Evolutionary conservation across 1,140 invertebrate species (phyloP), one percentile per base, ranked within the genome.

Genomic region (Bilobella aurantiaca): DNA sequence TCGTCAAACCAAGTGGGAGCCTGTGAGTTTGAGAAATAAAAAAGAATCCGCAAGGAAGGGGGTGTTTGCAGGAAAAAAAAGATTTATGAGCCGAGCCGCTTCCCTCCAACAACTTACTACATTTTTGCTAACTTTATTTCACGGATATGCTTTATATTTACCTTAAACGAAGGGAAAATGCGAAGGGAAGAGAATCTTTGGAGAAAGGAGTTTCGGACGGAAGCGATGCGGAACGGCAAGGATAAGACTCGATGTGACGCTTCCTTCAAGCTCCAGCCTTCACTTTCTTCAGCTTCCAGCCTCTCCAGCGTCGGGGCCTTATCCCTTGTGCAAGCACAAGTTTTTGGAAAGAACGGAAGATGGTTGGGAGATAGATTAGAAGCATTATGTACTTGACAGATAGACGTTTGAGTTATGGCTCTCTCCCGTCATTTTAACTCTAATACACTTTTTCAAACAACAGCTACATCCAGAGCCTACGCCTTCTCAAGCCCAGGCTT

Each of bases 401-500:
- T 69, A 72, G 70, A 72, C 70, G 68, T 72, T 72, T 72, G 70
- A 72, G 68, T 72, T 72, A 72, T 72, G 59, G 68, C 70, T 60
- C 23, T 62, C 65, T 70, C 62, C 65, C 62, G 64, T 64, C 66
- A 70, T 70, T 70, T 67, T 70, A 70, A 62, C 62, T 65, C 62
- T 70, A 70, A 70, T 70, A 70, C 65, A 70, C 69, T 70, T 70
- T 70, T 70, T 70, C 65, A 67, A 65, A 64, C 68, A 62, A 64
- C 68, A 23, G 12, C 27, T 14, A 8, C 27, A 23, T 57, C n/a
- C n/a, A n/a, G n/a, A 23, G 8, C 27, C 53, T 8, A 14, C 27
- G n/a, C 53, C 23, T 57, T 23, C 53, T 57, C n/a, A 8, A 28
- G n/a, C 53, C 21, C n/a, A 57, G 53, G 27, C 53, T 8, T 57